Base-by-base conservation (phyloP, 2,888 invertebrate genomes). In the Leucania comma region DNA sequence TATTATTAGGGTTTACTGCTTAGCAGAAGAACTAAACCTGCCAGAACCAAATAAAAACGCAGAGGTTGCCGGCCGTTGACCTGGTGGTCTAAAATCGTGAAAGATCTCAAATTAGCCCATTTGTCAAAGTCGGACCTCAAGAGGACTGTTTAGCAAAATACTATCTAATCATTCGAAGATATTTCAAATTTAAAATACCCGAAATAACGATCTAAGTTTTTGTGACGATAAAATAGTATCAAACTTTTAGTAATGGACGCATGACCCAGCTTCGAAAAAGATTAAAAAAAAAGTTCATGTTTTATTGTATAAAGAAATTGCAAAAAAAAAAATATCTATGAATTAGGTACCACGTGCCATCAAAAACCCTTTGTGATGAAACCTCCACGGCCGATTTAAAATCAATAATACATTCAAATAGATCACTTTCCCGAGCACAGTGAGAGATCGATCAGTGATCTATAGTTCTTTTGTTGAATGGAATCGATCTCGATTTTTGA, bases 371-470 rank as follows among this genome's bases (percentile, higher is more conserved):
- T 91, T 90, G 83, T 91, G 82, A 88, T 86, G 71, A 79, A 86
- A 86, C 87, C 90, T 92, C 88, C 91, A 93, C 91, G 92, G 90
- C 88, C 83, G 91, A 94, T 95, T 94, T 90, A 93, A 94, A 95
- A 94, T 95, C 94, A 94, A 95, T 95, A 95, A 93, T 85, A 90
- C 86, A 79, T 87, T 91, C 90, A 92, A 95, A 92, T 90, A 93
- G 93, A 92, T 88, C 90, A 91, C 93, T 91, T 92, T 92, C 91
- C 89, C 88, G 91, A 92, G 93, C 95, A 89, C 94, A 93, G 94
- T 94, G 87, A 94, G 94, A 91, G 92, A 94, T 92, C 94, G 92
- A 94, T 93, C 92, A 92, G 90, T 90, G 93, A 91, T 93, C 92
- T 92, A 92, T 91, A 91, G 89, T 91, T 91, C 93, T 92, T 90